A percentile compares a stretch with the other conserved stretches of the same genome.
Conservation (phyloP, 2,888 invertebrate species). For the Rotaria sp. region DNA sequence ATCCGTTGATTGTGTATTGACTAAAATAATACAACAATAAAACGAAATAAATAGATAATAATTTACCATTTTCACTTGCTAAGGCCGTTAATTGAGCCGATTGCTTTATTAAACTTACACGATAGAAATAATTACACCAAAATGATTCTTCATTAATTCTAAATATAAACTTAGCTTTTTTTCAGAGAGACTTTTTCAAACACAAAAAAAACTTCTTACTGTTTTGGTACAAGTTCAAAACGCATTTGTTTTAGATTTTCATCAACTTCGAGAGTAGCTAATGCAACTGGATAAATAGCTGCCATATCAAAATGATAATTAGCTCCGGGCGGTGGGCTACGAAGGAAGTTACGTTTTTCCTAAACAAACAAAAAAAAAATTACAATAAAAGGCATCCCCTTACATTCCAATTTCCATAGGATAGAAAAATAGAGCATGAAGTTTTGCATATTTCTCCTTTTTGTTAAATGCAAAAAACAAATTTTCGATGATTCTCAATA, state of each 20-base stretch:
- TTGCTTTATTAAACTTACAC: constrained; percentile 93
- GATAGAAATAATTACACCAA: constrained; percentile 99
- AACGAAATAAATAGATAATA: constrained; percentile 50
- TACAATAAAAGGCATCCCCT: no score
- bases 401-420: no score
- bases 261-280: constrained; percentile 87
- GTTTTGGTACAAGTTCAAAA: constrained; percentile 97
- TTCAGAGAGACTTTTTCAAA: neutral
- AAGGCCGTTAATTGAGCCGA: constrained; percentile 68
- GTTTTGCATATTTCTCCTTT: no score
- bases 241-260: constrained; percentile 93
- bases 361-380: constrained; percentile 54
- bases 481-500: no score
- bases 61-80: neutral
- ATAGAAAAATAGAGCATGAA: no score
- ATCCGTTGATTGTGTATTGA: neutral
- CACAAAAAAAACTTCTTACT: constrained; percentile 61
- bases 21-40: neutral
- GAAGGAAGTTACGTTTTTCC: constrained; percentile 93
- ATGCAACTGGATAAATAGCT: constrained; percentile 80
- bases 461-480: no score
- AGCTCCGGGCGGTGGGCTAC: constrained; percentile 76
- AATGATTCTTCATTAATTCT: constrained; percentile 80
- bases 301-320: constrained; percentile 91
- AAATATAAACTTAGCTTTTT: constrained; percentile 41